These are phyloP conservation scores for Liparis tanakae DNA, from an alignment of 2,797 vertebrate genomes.

Conservation along the genomic window DNA sequence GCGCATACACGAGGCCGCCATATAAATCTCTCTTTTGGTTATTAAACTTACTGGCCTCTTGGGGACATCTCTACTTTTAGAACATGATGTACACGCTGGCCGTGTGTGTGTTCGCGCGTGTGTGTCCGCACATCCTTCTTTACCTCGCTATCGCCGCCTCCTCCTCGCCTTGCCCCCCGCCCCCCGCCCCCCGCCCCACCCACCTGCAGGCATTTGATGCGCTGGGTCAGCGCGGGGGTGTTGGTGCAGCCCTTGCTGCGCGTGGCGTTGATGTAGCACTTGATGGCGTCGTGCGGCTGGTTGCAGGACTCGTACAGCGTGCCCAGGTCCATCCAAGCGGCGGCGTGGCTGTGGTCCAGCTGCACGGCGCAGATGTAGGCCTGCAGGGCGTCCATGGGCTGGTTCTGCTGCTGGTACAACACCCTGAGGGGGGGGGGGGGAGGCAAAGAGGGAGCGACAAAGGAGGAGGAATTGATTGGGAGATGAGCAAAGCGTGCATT, in stretches of 20 bases:
- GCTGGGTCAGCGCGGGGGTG: conserved; percentile 93
- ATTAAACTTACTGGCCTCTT: not conserved
- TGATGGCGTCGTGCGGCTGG: conserved; percentile 99
- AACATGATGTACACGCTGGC: not conserved
- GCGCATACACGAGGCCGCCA: too few species aligned
- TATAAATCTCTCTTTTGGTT: not conserved
- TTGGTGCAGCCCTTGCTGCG: conserved; percentile 99
- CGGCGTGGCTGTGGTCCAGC: conserved; percentile 98
- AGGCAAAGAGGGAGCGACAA: too few species aligned
- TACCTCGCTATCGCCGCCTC: too few species aligned
- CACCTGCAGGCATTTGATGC: conserved; percentile 99
- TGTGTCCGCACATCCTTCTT: too few species aligned
- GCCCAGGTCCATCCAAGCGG: conserved; percentile 99
- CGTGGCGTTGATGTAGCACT: conserved; percentile 99
- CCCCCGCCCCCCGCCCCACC: conserved; percentile 60
- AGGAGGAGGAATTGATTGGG: not conserved
- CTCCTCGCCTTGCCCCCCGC: conserved; percentile 1
- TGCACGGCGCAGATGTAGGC: conserved; percentile 99
- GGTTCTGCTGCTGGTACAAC: conserved; percentile 99
- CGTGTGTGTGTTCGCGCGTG: too few species aligned
- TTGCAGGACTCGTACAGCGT: conserved; percentile 99
- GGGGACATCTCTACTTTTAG: not conserved
- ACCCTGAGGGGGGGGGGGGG: conserved; percentile 80
- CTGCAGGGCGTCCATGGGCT: conserved; percentile 99
- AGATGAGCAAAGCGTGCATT: not conserved